Percentiles rank a stretch among this genome's conserved stretches.
These are phyloP conservation scores for Euwallacea fornicatus DNA, from an alignment of 1,140 invertebrate species.

Conservation along the genomic window DNA sequence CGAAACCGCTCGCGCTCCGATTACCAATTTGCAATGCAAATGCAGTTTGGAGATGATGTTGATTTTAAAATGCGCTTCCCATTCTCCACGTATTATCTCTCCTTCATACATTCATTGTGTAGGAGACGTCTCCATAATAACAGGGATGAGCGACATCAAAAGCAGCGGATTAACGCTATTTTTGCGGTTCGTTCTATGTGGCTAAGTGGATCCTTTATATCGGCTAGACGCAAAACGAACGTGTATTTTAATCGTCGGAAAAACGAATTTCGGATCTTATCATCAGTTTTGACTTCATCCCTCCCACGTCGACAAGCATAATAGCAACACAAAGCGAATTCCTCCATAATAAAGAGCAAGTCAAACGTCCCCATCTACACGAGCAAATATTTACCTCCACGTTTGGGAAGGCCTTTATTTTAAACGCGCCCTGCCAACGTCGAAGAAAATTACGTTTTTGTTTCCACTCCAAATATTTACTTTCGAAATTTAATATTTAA, in stretches of 20 bases:
- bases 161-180: slow-evolving; percentile 7
- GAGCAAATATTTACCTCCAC: slow-evolving; percentile 15
- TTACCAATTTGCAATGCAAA: slow-evolving; percentile 16
- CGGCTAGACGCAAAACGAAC: too few species aligned
- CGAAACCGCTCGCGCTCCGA: neutral
- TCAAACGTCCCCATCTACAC: slow-evolving; percentile 10
- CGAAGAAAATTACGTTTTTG: slow-evolving; percentile 14
- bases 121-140: slow-evolving; percentile 18
- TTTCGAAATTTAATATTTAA: slow-evolving; percentile 15
- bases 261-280: slow-evolving; percentile 3
- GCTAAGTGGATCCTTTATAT: too few species aligned
- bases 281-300: neutral
- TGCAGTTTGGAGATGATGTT: neutral
- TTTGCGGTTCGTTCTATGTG: slow-evolving; percentile 10
- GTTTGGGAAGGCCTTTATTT: slow-evolving; percentile 16
- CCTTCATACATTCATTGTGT: slow-evolving; percentile 1
- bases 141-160: slow-evolving; percentile 10
- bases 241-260: neutral
- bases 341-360: slow-evolving; percentile 11
- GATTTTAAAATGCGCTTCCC: neutral
- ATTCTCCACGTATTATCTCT: neutral
- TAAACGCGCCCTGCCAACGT: neutral
- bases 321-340: slow-evolving; percentile 9
- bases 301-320: neutral
- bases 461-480: slow-evolving; percentile 3